Evolutionary conservation across 2,113 vertebrate genomes (phyloP).

Genomic region (Seriola quinqueradiata): DNA sequence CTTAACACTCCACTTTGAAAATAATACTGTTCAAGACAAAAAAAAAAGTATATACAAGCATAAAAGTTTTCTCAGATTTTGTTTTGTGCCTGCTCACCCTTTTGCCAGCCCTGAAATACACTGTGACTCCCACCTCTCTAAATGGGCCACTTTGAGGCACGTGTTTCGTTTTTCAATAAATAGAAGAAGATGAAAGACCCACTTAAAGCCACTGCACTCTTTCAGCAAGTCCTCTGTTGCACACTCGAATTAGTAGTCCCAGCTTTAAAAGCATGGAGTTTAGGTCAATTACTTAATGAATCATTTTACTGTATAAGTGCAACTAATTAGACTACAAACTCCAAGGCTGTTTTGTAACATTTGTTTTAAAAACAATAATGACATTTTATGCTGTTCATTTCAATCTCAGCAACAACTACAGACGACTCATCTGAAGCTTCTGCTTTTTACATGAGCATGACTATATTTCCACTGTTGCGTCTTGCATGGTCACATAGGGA

Average conservation of each 20-base stretch:
- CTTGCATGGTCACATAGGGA: constrained; percentile 2
- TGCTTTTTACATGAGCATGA: constrained; percentile 18
- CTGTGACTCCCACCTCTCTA: constrained; percentile 50
- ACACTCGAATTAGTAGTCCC: constrained; percentile 18
- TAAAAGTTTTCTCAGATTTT: constrained; percentile 21
- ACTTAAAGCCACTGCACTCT: constrained; percentile 52
- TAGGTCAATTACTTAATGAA: constrained; percentile 26
- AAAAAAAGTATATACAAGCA: too few relatives aligned
- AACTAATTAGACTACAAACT: neutral
- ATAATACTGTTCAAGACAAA: neutral
- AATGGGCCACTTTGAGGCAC: constrained; percentile 64
- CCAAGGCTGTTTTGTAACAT: neutral
- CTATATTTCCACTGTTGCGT: constrained; percentile 8
- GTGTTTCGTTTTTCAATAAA: constrained; percentile 77
- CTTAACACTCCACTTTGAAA: neutral
- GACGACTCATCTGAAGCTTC: neutral
- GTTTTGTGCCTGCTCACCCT: neutral
- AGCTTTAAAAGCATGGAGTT: constrained; percentile 1
- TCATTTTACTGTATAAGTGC: neutral
- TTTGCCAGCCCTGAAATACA: neutral
- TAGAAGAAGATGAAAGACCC: constrained; percentile 57
- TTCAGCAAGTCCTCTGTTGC: constrained; percentile 35
- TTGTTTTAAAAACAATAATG: neutral
- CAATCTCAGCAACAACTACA: neutral
- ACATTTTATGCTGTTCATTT: neutral